Percentiles rank a stretch among this genome's conserved stretches.
These are phyloP conservation scores for Myotis pilosus DNA, from an alignment of 2,797 vertebrate genomes.

Conservation along the genomic window DNA sequence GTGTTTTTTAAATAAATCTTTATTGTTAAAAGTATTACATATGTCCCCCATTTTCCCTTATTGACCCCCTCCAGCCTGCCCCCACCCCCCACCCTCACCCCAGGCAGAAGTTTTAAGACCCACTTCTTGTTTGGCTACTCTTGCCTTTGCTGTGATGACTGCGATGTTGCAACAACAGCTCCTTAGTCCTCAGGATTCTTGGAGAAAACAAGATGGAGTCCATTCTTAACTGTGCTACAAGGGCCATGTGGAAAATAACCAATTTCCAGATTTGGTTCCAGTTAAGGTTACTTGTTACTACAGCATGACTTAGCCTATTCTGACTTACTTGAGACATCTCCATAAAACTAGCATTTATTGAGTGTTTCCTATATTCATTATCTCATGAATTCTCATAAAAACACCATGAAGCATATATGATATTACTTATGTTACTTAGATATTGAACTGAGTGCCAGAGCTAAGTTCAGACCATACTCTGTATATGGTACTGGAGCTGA, in stretches of 20 bases:
- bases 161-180: not conserved
- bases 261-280: too few species aligned
- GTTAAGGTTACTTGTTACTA: not conserved
- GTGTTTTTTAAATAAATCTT: too few species aligned
- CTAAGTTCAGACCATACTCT: slow-evolving; percentile 12
- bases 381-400: slow-evolving; percentile 46
- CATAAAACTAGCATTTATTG: slow-evolving; percentile 61
- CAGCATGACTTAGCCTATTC: slow-evolving; percentile 37
- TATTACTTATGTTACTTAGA: slow-evolving; percentile 34
- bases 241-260: not conserved
- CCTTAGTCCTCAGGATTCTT: not conserved
- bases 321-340: not conserved
- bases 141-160: not conserved
- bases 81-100: too few species aligned
- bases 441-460: slow-evolving; percentile 31
- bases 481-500: not conserved
- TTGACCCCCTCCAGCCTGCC: too few species aligned
- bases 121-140: not conserved
- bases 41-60: too few species aligned
- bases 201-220: not conserved
- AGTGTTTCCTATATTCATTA: slow-evolving; percentile 38
- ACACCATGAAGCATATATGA: not conserved
- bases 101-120: not conserved
- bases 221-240: not conserved
- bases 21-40: too few species aligned